phyloP scores from a whole-genome alignment of 2,113 vertebrate genomes.

The Salvator merianae region DNA sequence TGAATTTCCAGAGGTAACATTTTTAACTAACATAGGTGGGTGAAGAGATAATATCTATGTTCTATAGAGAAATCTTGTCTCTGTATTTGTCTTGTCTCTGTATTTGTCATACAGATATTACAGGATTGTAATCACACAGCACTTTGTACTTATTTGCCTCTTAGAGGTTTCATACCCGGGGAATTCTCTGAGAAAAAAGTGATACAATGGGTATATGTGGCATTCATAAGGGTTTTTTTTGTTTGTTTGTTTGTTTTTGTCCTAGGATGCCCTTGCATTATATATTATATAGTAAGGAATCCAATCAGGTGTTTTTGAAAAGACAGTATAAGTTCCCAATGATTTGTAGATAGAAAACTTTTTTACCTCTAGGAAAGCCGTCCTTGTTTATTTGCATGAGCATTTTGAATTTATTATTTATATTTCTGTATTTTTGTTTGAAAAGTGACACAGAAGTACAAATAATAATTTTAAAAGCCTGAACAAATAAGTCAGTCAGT shows the following conservation, averaged over 20 bases:
- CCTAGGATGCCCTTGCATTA: background rate
- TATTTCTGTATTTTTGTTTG: background rate
- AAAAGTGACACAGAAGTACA: no score
- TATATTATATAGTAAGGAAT: background rate
- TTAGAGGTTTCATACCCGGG: background rate
- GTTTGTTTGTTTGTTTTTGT: no score
- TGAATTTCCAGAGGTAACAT: constrained; percentile 48
- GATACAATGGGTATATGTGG: background rate
- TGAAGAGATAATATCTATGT: constrained; percentile 21
- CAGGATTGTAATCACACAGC: background rate
- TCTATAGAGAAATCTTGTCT: constrained; percentile 23
- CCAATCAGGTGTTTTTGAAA: background rate
- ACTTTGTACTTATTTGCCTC: background rate
- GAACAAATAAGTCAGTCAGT: no score
- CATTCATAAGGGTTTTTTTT: background rate
- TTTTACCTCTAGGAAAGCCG: background rate
- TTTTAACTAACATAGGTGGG: background rate
- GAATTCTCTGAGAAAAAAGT: background rate
- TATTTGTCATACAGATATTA: background rate
- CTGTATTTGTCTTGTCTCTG: constrained; percentile 18
- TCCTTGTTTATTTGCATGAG: background rate
- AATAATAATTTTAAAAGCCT: no score
- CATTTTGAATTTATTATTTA: background rate
- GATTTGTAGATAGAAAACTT: background rate
- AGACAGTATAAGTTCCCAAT: background rate